phyloP scores from a whole-genome alignment of 2,888 invertebrate species.

The Spisula subtruncata region DNA sequence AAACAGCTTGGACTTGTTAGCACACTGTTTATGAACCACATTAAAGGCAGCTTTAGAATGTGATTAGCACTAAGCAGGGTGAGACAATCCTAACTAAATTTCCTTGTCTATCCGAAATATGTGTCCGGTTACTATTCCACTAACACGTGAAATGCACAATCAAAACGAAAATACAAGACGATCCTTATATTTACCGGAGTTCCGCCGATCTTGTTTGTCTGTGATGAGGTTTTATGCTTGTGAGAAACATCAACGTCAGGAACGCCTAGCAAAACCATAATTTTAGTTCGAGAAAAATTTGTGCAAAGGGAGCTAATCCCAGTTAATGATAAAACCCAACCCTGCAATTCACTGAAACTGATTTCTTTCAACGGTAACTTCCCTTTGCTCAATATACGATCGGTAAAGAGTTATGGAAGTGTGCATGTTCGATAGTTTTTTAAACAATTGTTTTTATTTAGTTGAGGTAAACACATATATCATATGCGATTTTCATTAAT shows the following conservation, averaged over 20 bases:
- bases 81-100: no score
- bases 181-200: slow-evolving; percentile 30
- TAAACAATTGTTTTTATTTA: no score
- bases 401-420: no score
- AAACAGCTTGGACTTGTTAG: no score
- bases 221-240: background rate
- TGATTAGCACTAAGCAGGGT: no score
- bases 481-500: no score
- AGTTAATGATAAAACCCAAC: background rate
- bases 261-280: background rate
- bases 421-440: no score
- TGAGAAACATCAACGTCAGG: background rate
- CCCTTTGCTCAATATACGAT: no score
- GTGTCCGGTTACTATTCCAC: background rate
- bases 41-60: background rate
- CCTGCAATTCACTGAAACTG: no score
- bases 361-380: no score
- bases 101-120: background rate
- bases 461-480: no score
- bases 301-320: background rate
- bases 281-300: background rate
- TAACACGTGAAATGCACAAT: background rate
- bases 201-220: slow-evolving; percentile 55
- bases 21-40: no score
- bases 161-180: background rate